Conservation (phyloP, 2,797 vertebrate genomes). For the Microchirus variegatus region DNA sequence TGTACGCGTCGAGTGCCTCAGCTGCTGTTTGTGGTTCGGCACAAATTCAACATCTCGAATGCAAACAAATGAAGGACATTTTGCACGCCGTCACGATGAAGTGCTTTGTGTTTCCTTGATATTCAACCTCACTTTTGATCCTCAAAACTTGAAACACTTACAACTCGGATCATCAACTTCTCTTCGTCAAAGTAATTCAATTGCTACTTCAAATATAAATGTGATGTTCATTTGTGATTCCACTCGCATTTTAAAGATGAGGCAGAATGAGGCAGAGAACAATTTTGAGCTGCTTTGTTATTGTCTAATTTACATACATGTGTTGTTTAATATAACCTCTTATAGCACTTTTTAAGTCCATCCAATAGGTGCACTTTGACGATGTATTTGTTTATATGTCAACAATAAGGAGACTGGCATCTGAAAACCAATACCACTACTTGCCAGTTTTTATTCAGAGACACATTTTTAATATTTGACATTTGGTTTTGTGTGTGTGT, state of each 20-base stretch:
- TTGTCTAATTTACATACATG: constrained; percentile 22
- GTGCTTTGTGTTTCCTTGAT: not conserved
- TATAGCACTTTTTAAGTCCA: not conserved
- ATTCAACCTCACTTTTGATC: not conserved
- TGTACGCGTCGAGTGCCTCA: not conserved
- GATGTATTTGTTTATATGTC: constrained; percentile 21
- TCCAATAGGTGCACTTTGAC: constrained; percentile 20
- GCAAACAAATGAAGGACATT: not conserved
- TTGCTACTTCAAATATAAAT: not conserved
- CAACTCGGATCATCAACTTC: not conserved
- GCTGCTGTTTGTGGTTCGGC: no score
- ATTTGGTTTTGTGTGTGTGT: constrained; percentile 5
- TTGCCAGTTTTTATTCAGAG: constrained; percentile 20
- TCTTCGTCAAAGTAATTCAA: not conserved
- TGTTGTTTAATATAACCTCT: not conserved
- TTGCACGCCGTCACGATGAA: not conserved
- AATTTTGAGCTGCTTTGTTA: constrained; percentile 1
- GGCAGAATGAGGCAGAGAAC: not conserved
- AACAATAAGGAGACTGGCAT: not conserved
- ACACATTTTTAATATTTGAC: constrained; percentile 37
- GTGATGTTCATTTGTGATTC: no score
- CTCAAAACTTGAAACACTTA: not conserved
- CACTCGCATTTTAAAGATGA: not conserved
- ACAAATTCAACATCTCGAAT: not conserved
- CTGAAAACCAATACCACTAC: constrained; percentile 22